Evolutionary conservation across 2,888 invertebrate species (phyloP), one percentile per base, ranked within the genome.

Genomic region (Athalia cordata): DNA sequence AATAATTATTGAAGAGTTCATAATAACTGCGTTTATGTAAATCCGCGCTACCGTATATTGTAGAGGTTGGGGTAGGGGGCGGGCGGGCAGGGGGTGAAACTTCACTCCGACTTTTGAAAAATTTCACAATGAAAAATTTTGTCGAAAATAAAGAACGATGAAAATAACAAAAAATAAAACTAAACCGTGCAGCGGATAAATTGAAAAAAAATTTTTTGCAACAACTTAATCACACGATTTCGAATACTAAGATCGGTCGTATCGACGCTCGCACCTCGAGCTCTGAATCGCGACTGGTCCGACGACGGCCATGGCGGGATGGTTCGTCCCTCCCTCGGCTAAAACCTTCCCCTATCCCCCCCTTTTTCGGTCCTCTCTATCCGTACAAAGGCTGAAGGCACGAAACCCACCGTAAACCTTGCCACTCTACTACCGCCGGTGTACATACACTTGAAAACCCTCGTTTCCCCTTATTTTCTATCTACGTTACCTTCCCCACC

Each of bases 211-310:
- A n/a, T n/a, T 29, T 29, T 62, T 62, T 15, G 15, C 6, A 4
- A 29, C 11, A 6, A 5, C 43, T 29, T 4, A 29, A 29, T 62
- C 3, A 29, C 15, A 62, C 62, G 29, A 47, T 47, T 49, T 11
- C 3, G 3, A 15, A 8, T 13, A 13, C 47, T 7, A 66, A 47
- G 45, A 66, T 66, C 52, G 68, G 55, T 29, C 72, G 72, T 52
- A n/a, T 62, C 82, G 82, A 81, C 72, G 80, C 79, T 82, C 74
- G 81, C 83, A 80, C 80, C 80, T 79, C 85, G 86, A 85, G 83
- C 85, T 85, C 85, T 84, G 80, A 86, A 83, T 86, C 86, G 84
- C 85, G 82, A 88, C 89, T 88, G 85, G 79, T 68, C 79, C 81
- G 79, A 80, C 79, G 81, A 57, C 67, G 81, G 78, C 72, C 77